A percentile compares a stretch with the other conserved stretches of the same genome.
Evolutionary conservation across 2,113 vertebrate species (phyloP).

Genomic region (Nothocercus julius): DNA sequence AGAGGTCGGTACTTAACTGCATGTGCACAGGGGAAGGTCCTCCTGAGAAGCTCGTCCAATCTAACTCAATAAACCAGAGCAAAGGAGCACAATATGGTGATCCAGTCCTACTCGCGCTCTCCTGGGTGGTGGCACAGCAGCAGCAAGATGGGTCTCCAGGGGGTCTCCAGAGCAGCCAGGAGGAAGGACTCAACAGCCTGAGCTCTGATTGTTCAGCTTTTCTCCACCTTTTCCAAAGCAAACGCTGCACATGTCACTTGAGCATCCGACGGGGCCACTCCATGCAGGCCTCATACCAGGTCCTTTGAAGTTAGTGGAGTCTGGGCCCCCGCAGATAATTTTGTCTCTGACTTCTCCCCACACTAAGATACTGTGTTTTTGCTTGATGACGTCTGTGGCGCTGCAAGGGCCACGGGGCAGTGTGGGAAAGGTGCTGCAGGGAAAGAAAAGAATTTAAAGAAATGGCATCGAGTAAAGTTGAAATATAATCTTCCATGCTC

Average conservation of each 20-base stretch:
- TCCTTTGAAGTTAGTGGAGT: neutral
- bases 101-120: neutral
- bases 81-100: fast-evolving
- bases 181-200: neutral
- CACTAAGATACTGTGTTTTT: neutral
- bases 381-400: neutral
- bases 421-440: neutral
- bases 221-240: neutral
- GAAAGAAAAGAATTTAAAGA: neutral
- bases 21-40: neutral
- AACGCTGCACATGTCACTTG: neutral
- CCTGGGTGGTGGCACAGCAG: neutral
- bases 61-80: neutral
- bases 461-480: neutral
- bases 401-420: neutral
- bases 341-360: neutral
- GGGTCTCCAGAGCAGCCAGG: no score
- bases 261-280: neutral
- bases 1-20: neutral
- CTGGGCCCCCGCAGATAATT: neutral
- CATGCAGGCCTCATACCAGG: no score
- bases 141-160: no score
- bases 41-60: neutral
- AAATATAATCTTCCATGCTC: neutral
- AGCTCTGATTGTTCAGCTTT: neutral